phyloP scores from a whole-genome alignment of 2,113 vertebrate genomes.

The Pangasianodon hypophthalmus region DNA sequence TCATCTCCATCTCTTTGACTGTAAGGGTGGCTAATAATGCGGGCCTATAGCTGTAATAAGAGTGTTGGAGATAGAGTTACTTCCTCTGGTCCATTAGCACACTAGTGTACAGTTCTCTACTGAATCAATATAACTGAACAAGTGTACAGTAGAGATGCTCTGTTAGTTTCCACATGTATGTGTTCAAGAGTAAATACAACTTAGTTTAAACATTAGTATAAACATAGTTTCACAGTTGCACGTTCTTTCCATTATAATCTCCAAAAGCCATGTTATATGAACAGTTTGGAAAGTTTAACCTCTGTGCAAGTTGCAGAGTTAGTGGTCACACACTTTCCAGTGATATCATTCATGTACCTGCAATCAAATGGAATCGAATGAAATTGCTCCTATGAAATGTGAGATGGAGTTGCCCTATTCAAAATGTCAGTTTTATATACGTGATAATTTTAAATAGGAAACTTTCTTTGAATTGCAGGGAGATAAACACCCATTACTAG shows the following conservation, averaged over 20 bases:
- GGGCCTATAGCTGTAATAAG: conserved; percentile 25
- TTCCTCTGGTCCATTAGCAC: background rate
- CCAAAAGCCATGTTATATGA: background rate
- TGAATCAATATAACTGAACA: background rate
- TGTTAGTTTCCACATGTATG: background rate
- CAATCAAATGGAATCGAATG: background rate
- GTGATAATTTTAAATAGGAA: background rate
- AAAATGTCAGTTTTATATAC: background rate
- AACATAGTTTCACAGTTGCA: background rate
- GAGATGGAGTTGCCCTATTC: background rate
- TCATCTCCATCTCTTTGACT: conserved; percentile 36
- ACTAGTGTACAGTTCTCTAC: background rate
- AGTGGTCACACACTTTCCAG: no score
- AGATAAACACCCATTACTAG: background rate
- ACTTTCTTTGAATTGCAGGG: background rate
- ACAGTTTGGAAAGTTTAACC: background rate
- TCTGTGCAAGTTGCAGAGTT: background rate
- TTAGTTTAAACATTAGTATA: background rate
- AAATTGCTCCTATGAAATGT: background rate
- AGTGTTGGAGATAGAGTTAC: conserved; percentile 34
- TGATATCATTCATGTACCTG: background rate
- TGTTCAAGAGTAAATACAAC: no score
- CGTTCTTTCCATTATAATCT: background rate
- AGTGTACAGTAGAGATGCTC: background rate
- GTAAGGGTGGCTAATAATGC: conserved; percentile 30